Conservation (phyloP, 2,888 invertebrate species). For the Boloria selene region DNA sequence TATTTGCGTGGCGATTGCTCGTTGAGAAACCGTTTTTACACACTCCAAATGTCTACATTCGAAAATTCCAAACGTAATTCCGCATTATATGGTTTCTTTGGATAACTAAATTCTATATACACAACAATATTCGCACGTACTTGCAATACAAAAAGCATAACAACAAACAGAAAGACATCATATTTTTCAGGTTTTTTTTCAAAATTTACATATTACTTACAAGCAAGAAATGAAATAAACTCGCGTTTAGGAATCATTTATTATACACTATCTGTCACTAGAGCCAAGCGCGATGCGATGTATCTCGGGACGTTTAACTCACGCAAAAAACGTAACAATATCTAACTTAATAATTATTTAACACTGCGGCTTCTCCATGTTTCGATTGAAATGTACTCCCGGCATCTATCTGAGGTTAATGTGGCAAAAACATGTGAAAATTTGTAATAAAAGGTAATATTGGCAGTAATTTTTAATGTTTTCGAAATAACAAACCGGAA, state of each 20-base stretch:
- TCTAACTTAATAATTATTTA: conserved; percentile 42
- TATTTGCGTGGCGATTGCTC: conserved; percentile 41
- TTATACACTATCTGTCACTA: conserved; percentile 48
- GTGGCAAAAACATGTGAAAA: conserved; percentile 2
- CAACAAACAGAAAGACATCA: conserved; percentile 59
- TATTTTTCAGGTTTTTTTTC: conserved; percentile 51
- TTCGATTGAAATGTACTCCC: conserved; percentile 11
- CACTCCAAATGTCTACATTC: conserved; percentile 56
- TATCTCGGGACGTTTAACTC: conserved; percentile 16
- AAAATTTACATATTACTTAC: conserved; percentile 80
- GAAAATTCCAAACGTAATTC: conserved; percentile 56
- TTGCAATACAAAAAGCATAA: conserved; percentile 53
- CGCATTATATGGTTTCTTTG: conserved; percentile 77
- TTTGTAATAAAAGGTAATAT: conserved; percentile 9
- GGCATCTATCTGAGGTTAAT: conserved; percentile 3
- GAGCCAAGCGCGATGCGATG: conserved; percentile 38
- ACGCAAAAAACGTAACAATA: conserved; percentile 27
- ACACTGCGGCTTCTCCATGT: conserved; percentile 50
- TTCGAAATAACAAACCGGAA: conserved; percentile 14
- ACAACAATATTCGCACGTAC: conserved; percentile 66
- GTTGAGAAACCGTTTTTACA: conserved; percentile 58
- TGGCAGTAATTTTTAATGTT: conserved; percentile 13
- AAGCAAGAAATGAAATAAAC: conserved; percentile 65
- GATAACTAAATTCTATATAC: conserved; percentile 78
- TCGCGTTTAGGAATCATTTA: conserved; percentile 45